Conservation (phyloP, 1,140 invertebrate species). For the Pseudoatta argentina region DNA sequence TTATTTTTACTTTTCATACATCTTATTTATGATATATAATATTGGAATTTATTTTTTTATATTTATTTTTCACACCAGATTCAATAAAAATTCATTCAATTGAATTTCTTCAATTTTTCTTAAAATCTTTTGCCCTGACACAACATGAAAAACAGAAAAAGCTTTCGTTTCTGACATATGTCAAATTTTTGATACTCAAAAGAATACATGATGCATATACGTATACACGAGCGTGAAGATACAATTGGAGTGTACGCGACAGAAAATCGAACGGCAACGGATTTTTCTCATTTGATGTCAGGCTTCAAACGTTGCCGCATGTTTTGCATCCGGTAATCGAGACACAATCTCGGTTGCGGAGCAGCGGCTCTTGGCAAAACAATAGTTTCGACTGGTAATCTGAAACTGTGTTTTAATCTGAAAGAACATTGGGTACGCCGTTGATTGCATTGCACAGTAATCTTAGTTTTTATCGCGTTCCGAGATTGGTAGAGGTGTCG, state of each 20-base stretch:
- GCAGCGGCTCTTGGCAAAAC: conserved; percentile 61
- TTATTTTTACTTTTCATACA: background rate
- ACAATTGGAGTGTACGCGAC: background rate
- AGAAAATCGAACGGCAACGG: background rate
- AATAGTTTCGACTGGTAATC: conserved; percentile 72
- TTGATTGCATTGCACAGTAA: conserved; percentile 79
- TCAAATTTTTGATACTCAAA: conserved; percentile 20
- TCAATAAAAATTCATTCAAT: background rate
- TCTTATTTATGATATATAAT: background rate
- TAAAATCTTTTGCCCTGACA: background rate
- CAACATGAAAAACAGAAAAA: background rate
- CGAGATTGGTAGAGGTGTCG: conserved; percentile 62
- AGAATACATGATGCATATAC: conserved; percentile 51
- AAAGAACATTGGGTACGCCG: conserved; percentile 72
- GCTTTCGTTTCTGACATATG: background rate
- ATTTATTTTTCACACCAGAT: background rate
- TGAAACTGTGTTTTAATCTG: conserved; percentile 74
- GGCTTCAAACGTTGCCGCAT: conserved; percentile 17
- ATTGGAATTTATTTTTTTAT: background rate
- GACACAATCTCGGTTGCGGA: conserved; percentile 63
- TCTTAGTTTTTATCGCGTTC: conserved; percentile 77
- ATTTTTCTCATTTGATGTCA: conserved; percentile 42
- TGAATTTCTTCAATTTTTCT: background rate
- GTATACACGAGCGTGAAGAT: conserved; percentile 24
- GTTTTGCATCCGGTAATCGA: conserved; percentile 45